Evolutionary conservation across 2,113 vertebrate species (phyloP).

Genomic region (Lycaon pictus): DNA sequence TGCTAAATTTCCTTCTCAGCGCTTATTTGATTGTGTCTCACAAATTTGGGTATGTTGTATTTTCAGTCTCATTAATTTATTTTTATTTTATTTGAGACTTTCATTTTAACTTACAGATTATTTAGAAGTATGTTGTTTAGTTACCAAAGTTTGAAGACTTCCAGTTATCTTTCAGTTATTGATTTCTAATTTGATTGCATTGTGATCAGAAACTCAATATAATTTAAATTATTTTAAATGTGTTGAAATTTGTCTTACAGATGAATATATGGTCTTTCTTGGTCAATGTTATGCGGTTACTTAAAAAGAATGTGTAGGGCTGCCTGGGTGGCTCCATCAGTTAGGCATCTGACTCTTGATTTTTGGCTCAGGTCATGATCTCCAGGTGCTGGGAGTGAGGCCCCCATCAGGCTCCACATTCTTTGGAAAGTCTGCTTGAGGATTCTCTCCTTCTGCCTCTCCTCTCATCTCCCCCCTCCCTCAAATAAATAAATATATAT

Average conservation of each 20-base stretch:
- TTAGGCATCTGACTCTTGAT: background rate
- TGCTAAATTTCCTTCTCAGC: background rate
- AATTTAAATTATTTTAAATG: background rate
- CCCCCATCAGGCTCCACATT: background rate
- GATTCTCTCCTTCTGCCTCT: background rate
- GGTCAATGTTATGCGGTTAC: background rate
- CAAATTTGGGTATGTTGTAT: background rate
- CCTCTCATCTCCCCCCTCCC: background rate
- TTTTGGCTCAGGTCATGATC: background rate
- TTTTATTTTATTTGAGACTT: background rate
- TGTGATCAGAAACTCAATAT: background rate
- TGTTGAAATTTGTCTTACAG: background rate
- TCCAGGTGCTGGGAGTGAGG: background rate
- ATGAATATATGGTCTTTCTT: background rate
- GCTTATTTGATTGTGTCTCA: background rate
- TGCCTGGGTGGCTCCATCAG: background rate
- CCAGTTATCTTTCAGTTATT: background rate
- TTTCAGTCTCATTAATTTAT: background rate
- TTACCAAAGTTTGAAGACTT: background rate
- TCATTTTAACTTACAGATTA: background rate
- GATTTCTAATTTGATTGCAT: background rate
- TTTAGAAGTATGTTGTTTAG: background rate
- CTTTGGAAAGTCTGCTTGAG: background rate
- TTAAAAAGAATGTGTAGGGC: background rate
- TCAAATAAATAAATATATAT: background rate